Evolutionary conservation across 2,113 vertebrate species (phyloP).

Genomic region (Aix galericulata): DNA sequence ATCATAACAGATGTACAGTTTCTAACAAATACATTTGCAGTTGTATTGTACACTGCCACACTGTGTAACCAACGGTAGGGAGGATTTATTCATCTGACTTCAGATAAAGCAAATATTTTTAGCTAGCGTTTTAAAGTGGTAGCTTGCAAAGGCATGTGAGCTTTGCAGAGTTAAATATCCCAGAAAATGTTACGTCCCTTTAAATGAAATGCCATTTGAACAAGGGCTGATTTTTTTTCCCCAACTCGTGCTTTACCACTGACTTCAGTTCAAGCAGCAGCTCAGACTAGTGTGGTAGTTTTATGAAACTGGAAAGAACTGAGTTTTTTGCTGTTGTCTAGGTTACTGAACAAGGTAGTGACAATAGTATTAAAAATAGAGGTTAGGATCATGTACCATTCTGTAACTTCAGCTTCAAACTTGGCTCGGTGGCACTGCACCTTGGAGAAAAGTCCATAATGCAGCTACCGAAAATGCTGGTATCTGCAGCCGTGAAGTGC

Average conservation of each 20-base stretch:
- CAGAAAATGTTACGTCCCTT: background rate
- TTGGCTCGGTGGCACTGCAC: conserved; percentile 3
- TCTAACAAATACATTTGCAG: conserved; percentile 65
- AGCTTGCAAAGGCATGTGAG: conserved; percentile 15
- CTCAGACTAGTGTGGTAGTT: background rate
- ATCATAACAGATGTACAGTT: conserved; percentile 68
- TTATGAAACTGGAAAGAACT: conserved; percentile 27
- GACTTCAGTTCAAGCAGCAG: conserved; percentile 3
- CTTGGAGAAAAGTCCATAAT: background rate
- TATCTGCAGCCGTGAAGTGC: background rate
- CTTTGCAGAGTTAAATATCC: background rate
- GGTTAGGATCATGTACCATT: background rate
- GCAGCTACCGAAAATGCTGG: background rate
- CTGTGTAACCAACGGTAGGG: background rate
- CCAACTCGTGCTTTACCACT: background rate
- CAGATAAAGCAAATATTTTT: conserved; percentile 62
- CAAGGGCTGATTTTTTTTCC: background rate
- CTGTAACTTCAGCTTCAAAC: background rate
- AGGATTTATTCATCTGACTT: conserved; percentile 49
- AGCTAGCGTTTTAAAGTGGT: conserved; percentile 45
- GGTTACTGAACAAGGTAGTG: conserved; percentile 48
- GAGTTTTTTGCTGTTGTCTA: conserved; percentile 54
- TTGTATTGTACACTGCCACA: conserved; percentile 31
- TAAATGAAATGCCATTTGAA: conserved; percentile 17
- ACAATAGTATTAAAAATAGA: conserved; percentile 42